phyloP scores from a whole-genome alignment of 2,888 invertebrate genomes.

The Sicus ferrugineus region DNA sequence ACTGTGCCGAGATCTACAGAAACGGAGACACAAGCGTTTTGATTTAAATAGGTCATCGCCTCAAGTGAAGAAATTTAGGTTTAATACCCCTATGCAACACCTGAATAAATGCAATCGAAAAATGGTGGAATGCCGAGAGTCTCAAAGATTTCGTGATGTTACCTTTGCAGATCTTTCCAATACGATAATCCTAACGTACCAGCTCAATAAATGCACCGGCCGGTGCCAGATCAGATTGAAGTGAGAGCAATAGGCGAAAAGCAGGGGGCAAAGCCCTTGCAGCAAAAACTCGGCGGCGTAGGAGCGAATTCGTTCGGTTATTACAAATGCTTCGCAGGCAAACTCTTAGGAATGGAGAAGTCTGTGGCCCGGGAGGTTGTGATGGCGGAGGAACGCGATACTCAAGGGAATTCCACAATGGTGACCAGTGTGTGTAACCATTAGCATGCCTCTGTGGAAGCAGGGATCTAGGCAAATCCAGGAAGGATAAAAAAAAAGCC shows the following conservation, averaged over 20 bases:
- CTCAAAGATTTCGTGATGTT: not conserved
- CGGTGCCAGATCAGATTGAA: not conserved
- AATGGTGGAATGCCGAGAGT: not conserved
- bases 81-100: not conserved
- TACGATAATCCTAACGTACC: not conserved
- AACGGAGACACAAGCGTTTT: not conserved
- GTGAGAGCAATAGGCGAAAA: not conserved
- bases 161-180: not conserved
- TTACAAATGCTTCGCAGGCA: too few relatives aligned
- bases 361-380: too few relatives aligned
- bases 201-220: not conserved
- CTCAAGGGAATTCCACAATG: not conserved
- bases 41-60: conserved; percentile 3
- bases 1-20: not conserved
- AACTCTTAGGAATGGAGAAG: too few relatives aligned
- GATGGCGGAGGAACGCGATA: too few relatives aligned
- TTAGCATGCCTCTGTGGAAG: not conserved
- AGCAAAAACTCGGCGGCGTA: not conserved
- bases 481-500: not conserved
- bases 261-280: not conserved
- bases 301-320: not conserved
- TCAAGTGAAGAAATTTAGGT: not conserved
- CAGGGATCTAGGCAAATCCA: not conserved
- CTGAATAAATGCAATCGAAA: not conserved
- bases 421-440: not conserved